Evolutionary conservation across 2,797 vertebrate species (phyloP), one percentile per base, ranked within the genome.

Genomic region (Bradypodion ventrale): DNA sequence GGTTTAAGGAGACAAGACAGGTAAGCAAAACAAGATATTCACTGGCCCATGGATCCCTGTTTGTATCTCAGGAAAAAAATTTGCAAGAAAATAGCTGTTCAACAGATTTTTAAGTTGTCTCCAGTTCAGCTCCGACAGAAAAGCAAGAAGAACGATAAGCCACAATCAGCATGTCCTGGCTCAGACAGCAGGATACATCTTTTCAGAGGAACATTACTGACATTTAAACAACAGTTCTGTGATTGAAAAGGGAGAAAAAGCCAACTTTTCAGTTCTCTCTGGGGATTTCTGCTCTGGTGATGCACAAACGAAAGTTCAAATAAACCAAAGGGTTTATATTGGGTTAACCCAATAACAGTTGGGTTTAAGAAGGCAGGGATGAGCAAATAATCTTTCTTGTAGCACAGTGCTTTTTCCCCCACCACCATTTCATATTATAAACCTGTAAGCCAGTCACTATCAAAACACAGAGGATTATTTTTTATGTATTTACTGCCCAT

Each of bases 351-450:
- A 87, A 65, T 0, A 0, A 84, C 66, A 83, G 69, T 86, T 65
- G 68, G 0, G 0, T 85, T 87, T 78, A n/a, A 75, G 83, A 90
- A 75, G 7, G 72, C 46, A 0, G 3, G 27, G n/a, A 0, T 10
- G 23, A 40, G 27, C 21, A 59, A 15, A 13, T 88, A 89, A 83
- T 32, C 85, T 52, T 86, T 74, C 63, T 49, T 0, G 91, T 89
- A 91, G 90, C 89, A 1, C 69, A 69, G 1, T 81, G 80, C 87
- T 73, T 21, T 78, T 52, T 15, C 15, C 16, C 68, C 37, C 13
- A 3, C 9, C 40, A 42, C 88, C 90, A 80, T 93, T 92, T 90
- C 77, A 89, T 92, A 88, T 90, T 85, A 88, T 88, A 60, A 90
- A 84, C 70, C 70, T 78, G 85, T 32, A 40, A 84, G 74, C 77